Base-by-base conservation (phyloP, 2,888 invertebrate species). In the Acrobasis suavella region DNA sequence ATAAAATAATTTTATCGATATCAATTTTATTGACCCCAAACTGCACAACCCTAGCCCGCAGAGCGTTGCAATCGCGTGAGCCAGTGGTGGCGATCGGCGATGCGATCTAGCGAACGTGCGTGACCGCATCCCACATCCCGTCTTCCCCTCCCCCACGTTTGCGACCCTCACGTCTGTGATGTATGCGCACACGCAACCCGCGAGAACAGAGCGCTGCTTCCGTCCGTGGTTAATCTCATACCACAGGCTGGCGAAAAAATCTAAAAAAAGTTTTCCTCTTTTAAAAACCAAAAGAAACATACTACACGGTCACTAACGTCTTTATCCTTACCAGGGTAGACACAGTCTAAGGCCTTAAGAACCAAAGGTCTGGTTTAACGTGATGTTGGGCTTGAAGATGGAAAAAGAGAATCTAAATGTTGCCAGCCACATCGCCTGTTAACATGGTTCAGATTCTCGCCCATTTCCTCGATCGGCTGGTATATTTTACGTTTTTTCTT, bases 51-150 rank as follows among this genome's bases (percentile, higher is more conserved):
- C 56, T 56, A 56, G 42, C 42, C 59, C 59, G 37, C 59, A 59
- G 32, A 16, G 50, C 56, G 42, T 56, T 56, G 42, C 42, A 55
- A 65, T 66, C 69, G 69, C 68, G 72, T 66, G 66, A 65, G 63
- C 64, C 38, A 60, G 15, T 38, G 61, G 63, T 63, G 60, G 55
- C 65, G 82, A 85, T 69, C 74, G 71, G 79, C 77, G 83, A 81
- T 82, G 82, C 82, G 74, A 85, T 83, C 85, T 81, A 80, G 80
- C 85, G 82, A 83, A 80, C 80, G 80, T 83, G 82, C 87, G 84
- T 86, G 87, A 89, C 89, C 87, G 77, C 89, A 87, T 89, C 87
- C 89, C 86, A 80, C 72, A 70, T 71, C 74, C 69, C 42, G 69
- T 68, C 70, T 73, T 62, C 55, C 51, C 63, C 63, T 63, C 65